Evolutionary conservation across 2,888 invertebrate genomes (phyloP).

Genomic region (Oscheius myriophilus): DNA sequence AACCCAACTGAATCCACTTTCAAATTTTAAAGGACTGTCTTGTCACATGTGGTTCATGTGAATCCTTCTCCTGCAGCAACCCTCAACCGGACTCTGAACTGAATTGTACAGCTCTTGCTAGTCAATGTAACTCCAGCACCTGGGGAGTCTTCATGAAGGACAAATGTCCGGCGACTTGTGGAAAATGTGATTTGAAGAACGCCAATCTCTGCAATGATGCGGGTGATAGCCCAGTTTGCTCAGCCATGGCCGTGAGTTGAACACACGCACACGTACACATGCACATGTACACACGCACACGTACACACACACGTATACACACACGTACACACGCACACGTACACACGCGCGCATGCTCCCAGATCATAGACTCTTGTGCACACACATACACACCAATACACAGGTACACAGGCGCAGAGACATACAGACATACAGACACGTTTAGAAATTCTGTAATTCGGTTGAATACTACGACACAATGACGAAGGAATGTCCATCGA

Average conservation of each 20-base stretch:
- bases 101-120: constrained; percentile 38
- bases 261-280: too few relatives aligned
- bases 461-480: constrained; percentile 45
- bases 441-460: constrained; percentile 43
- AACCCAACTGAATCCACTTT: neutral
- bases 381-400: too few relatives aligned
- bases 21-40: constrained; percentile 35
- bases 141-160: constrained; percentile 45
- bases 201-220: constrained; percentile 40
- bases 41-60: constrained; percentile 46
- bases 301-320: too few relatives aligned
- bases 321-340: too few relatives aligned
- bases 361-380: too few relatives aligned
- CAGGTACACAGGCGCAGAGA: too few relatives aligned
- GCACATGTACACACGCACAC: too few relatives aligned
- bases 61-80: constrained; percentile 41
- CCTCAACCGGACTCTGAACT: constrained; percentile 41
- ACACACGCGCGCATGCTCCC: too few relatives aligned
- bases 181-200: constrained; percentile 43
- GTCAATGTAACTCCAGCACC: constrained; percentile 34
- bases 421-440: neutral
- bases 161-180: constrained; percentile 47
- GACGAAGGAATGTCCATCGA: constrained; percentile 41
- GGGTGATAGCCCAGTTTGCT: constrained; percentile 34
- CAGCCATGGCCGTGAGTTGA: constrained; percentile 32